Conservation (phyloP, 2,113 vertebrate species). For the Mesitornis unicolor region DNA sequence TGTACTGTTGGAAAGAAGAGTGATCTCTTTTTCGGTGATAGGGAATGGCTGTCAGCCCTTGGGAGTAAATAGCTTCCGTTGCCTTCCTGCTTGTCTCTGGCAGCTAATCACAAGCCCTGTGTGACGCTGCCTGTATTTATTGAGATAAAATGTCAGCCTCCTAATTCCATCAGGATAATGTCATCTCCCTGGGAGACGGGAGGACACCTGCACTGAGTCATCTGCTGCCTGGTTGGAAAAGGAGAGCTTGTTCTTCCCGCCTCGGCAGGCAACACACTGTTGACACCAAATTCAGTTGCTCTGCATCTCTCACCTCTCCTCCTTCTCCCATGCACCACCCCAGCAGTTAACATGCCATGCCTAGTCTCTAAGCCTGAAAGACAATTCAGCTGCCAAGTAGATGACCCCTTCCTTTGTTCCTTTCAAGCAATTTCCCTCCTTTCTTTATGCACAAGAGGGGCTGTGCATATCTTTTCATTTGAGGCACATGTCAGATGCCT, state of each 20-base stretch:
- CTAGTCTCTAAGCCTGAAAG: background rate
- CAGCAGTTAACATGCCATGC: background rate
- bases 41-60: background rate
- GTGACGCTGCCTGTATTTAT: background rate
- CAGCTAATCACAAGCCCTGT: background rate
- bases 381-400: background rate
- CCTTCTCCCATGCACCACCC: background rate
- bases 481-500: background rate
- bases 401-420: background rate
- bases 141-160: background rate
- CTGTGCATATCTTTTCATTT: background rate
- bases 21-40: background rate
- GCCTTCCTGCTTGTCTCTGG: background rate
- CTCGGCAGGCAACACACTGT: background rate
- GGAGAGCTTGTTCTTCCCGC: background rate
- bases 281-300: background rate
- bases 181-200: background rate
- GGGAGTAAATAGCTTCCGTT: background rate
- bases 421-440: background rate
- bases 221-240: background rate
- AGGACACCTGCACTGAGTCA: background rate
- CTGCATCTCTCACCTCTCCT: background rate
- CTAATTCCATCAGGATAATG: conserved; percentile 25
- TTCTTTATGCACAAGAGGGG: background rate
- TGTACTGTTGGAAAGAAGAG: background rate